phyloP scores from a whole-genome alignment of 2,113 vertebrate genomes.

The Embiotoca jacksoni region DNA sequence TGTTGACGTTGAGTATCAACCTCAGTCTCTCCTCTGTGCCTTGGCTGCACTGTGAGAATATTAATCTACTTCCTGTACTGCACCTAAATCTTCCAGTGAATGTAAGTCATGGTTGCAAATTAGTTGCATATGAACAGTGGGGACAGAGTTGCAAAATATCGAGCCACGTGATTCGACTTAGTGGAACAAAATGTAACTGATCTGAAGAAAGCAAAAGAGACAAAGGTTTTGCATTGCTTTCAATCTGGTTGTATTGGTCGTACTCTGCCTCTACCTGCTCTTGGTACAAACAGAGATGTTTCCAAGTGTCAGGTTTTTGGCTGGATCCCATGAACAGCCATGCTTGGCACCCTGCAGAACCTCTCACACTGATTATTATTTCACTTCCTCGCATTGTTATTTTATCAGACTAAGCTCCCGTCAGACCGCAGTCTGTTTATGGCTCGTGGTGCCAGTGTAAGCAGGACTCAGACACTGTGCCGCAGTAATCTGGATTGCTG shows the following conservation, averaged over 20 bases:
- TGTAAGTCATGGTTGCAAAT: slow-evolving; percentile 4
- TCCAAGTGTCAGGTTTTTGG: slow-evolving; percentile 18
- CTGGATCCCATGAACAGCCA: slow-evolving; percentile 21
- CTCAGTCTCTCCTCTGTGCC: neutral
- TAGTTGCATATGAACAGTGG: neutral
- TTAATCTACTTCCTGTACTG: slow-evolving; percentile 10
- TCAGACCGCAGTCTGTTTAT: slow-evolving; percentile 72
- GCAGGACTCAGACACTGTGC: slow-evolving; percentile 62
- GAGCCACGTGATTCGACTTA: neutral
- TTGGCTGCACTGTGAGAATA: neutral
- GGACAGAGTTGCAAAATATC: neutral
- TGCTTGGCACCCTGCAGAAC: slow-evolving; percentile 49
- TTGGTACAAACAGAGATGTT: slow-evolving; percentile 14
- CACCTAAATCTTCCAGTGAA: slow-evolving; percentile 11
- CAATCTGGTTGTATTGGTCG: neutral
- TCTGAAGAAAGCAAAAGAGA: neutral
- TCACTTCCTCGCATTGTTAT: slow-evolving; percentile 66
- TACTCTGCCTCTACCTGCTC: neutral
- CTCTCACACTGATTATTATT: slow-evolving; percentile 66
- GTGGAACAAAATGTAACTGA: neutral
- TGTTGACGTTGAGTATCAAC: neutral
- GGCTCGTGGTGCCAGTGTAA: slow-evolving; percentile 69
- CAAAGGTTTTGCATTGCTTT: neutral
- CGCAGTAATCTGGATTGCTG: slow-evolving; percentile 69
- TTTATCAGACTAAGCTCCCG: slow-evolving; percentile 55